Conservation (phyloP, 2,113 vertebrate genomes). For the Melanocharis versteri region DNA sequence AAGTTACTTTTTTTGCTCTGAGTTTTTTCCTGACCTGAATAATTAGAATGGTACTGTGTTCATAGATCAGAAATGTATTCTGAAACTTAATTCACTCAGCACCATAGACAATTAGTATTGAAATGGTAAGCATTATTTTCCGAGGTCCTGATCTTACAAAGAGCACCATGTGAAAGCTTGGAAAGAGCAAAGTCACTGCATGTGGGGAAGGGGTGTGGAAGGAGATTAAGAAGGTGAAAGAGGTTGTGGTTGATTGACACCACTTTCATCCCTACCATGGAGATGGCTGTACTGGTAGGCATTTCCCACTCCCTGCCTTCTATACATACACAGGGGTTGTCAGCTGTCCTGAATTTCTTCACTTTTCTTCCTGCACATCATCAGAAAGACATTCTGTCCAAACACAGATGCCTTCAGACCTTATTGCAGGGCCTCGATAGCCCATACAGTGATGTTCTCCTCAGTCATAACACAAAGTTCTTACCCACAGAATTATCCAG, state of each 20-base stretch:
- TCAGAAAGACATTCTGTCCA: neutral
- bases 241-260: neutral
- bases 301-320: neutral
- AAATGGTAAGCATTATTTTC: neutral
- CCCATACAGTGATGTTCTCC: neutral
- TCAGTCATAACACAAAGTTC: neutral
- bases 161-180: neutral
- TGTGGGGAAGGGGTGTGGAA: neutral
- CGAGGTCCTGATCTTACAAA: neutral
- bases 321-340: neutral
- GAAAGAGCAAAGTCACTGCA: neutral
- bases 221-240: neutral
- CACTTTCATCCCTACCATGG: neutral
- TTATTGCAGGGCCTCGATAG: neutral
- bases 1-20: neutral
- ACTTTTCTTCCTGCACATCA: neutral
- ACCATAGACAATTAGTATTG: neutral
- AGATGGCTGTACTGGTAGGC: neutral
- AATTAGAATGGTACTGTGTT: slow-evolving; percentile 21
- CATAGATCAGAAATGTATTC: neutral
- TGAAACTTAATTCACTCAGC: neutral
- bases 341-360: neutral
- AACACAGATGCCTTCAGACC: neutral
- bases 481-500: neutral
- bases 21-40: slow-evolving; percentile 19